phyloP scores from a whole-genome alignment of 2,888 invertebrate species.

The Rhaphigaster nebulosa region DNA sequence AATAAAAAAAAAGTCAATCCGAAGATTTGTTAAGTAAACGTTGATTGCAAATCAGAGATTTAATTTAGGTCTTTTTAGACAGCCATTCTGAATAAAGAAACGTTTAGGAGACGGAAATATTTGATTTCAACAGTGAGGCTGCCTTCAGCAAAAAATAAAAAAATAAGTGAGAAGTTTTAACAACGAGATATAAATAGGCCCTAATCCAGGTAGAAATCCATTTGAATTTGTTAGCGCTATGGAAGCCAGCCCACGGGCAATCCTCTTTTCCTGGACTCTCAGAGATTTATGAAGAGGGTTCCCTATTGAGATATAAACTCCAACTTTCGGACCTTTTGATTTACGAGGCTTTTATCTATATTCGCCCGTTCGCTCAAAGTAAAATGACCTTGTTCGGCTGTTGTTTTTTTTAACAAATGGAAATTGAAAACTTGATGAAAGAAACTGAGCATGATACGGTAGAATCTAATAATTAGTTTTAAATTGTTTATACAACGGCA shows the following conservation, averaged over 20 bases:
- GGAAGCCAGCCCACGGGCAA: not conserved
- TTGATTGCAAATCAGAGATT: not conserved
- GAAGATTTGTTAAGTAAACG: not conserved
- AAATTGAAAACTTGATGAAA: not conserved
- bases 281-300: slow-evolving; percentile 53
- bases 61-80: not conserved
- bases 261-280: not conserved
- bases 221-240: slow-evolving; percentile 33
- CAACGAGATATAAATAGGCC: slow-evolving; percentile 19
- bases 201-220: slow-evolving; percentile 39
- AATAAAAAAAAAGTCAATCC: not conserved
- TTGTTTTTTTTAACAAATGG: not conserved
- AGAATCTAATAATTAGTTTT: too few relatives aligned
- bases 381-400: not conserved
- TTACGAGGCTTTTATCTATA: slow-evolving; percentile 57
- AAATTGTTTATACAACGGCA: too few relatives aligned
- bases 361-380: slow-evolving; percentile 31
- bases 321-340: slow-evolving; percentile 50
- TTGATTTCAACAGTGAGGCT: not conserved
- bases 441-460: not conserved
- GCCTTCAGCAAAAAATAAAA: not conserved
- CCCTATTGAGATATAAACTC: slow-evolving; percentile 55
- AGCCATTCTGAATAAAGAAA: not conserved
- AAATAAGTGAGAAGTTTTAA: not conserved
- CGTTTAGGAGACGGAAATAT: not conserved